These are phyloP conservation scores for Melanocharis versteri DNA, from an alignment of 2,113 vertebrate species.

Conservation along the genomic window DNA sequence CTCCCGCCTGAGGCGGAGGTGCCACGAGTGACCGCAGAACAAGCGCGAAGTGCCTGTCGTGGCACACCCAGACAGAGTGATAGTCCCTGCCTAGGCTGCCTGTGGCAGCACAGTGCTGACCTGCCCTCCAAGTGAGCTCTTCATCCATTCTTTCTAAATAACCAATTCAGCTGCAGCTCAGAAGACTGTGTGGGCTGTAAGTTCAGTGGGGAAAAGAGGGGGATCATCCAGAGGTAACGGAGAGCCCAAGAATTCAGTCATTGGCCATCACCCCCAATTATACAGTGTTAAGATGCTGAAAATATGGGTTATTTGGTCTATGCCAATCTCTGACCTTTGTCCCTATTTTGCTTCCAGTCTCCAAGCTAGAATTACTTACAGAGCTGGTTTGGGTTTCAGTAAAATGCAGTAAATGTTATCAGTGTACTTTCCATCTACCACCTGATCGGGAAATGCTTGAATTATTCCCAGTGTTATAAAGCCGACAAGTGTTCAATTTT, in stretches of 20 bases:
- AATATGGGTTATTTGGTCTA: not conserved
- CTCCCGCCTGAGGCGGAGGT: not conserved
- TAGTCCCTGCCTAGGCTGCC: not conserved
- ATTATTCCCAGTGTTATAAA: not conserved
- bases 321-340: not conserved
- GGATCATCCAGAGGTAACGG: not conserved
- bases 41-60: accelerated
- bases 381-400: not conserved
- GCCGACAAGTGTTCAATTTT: not conserved
- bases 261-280: not conserved
- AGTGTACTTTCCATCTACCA: not conserved
- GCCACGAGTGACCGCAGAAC: accelerated
- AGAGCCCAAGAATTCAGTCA: not conserved
- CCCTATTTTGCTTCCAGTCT: not conserved
- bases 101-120: not conserved
- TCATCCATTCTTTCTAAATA: not conserved
- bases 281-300: not conserved
- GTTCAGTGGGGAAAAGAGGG: not conserved
- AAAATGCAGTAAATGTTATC: not conserved
- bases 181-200: accelerated
- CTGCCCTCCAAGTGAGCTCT: not conserved
- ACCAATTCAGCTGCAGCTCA: not conserved
- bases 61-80: too few relatives aligned
- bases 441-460: not conserved
- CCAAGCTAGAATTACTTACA: not conserved